Percentiles rank a stretch among this genome's conserved stretches.
phyloP scores from a whole-genome alignment of 2,797 vertebrate species.

The Telmatherina bonti region DNA sequence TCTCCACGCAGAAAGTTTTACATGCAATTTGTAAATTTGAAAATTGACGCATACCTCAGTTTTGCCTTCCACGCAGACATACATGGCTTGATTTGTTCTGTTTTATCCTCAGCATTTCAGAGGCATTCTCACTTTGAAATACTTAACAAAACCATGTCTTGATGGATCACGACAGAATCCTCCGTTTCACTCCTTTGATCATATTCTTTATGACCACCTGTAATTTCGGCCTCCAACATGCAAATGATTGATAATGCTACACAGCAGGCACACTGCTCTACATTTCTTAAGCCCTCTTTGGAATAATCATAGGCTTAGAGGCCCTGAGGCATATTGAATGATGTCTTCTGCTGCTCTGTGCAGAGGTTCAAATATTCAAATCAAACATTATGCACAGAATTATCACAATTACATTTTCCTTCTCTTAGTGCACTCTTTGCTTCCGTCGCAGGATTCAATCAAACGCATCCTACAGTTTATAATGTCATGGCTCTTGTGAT shows the following conservation, averaged over 20 bases:
- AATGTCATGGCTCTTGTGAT: conserved; percentile 78
- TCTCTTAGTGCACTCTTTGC: conserved; percentile 38
- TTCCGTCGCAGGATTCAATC: conserved; percentile 51
- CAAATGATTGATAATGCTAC: conserved; percentile 60
- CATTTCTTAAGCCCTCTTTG: conserved; percentile 60
- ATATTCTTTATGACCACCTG: conserved; percentile 65
- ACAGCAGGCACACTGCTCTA: conserved; percentile 45
- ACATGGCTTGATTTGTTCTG: conserved; percentile 31
- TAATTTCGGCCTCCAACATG: conserved; percentile 67
- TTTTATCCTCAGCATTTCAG: conserved; percentile 58
- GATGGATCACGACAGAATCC: conserved; percentile 59
- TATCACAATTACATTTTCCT: conserved; percentile 36
- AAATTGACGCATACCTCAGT: conserved; percentile 43
- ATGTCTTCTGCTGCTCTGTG: conserved; percentile 42
- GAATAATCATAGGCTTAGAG: conserved; percentile 54
- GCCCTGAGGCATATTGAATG: conserved; percentile 45
- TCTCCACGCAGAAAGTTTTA: conserved; percentile 51
- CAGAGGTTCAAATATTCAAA: conserved; percentile 60
- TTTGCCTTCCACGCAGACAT: conserved; percentile 35
- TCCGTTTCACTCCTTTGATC: conserved; percentile 62
- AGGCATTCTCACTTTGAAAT: conserved; percentile 44
- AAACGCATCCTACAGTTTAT: conserved; percentile 75
- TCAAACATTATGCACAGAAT: conserved; percentile 50
- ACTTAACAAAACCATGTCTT: conserved; percentile 38
- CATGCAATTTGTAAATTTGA: conserved; percentile 44